Evolutionary conservation across 2,888 invertebrate genomes (phyloP), one percentile per base, ranked within the genome.

Genomic region (Chromoteleia sp.): DNA sequence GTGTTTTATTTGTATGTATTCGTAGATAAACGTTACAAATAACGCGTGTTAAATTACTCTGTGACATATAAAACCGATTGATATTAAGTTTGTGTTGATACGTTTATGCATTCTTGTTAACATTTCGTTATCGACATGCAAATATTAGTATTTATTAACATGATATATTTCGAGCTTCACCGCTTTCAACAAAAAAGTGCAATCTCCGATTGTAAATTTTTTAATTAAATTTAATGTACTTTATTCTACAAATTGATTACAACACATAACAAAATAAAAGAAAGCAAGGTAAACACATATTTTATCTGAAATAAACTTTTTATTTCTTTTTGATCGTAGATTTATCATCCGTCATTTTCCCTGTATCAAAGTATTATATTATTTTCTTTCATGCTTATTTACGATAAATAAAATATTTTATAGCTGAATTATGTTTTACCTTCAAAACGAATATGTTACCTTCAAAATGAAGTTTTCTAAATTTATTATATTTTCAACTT

Each of bases 41-140:
- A 15, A 21, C 56, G 5, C 12, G 14, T 36, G 58, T 59, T 25
- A 39, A 59, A 39, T 71, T 33, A 36, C 15, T 19, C 8, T n/a
- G 14, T n/a, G 39, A 19, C 41, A 71, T 19, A 39, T 50, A 17
- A 59, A 50, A 39, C 36, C 45, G 17, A 70, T 58, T 14, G 43
- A 14, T 48, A 43, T 59, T 36, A 33, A 25, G 36, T 21, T 50
- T 36, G 14, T 43, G 17, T 56, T 56, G 68, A 54, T 56, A 36
- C 15, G 15, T 39, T 67, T 54, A 36, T 30, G 17, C 50, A 30
- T 67, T 41, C 30, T 17, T 54, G 19, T 43, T 54, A 36, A 54
- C 39, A 25, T 10, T 50, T 52, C 29, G 39, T 41, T 54, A 41
- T 54, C 67, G 19, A 29, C 15, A 19, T 10, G 14, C 36, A 36